These are phyloP conservation scores for Conchocele bisecta DNA, from an alignment of 2,888 invertebrate genomes.

Conservation along the genomic window DNA sequence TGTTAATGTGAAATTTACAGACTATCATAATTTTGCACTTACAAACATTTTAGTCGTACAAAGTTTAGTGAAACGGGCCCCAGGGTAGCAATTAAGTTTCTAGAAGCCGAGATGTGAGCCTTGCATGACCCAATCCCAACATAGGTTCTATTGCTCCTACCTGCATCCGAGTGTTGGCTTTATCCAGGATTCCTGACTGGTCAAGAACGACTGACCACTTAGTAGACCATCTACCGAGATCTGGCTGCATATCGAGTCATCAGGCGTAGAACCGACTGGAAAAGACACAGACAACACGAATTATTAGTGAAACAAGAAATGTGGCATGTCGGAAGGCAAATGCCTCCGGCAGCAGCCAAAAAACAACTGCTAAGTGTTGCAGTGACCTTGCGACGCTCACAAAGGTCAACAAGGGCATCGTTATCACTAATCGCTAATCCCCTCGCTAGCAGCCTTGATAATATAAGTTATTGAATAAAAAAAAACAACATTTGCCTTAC, in stretches of 20 bases:
- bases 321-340: no score
- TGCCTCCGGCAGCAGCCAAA: no score
- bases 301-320: no score
- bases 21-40: not conserved
- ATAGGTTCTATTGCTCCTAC: conserved; percentile 6
- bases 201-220: not conserved
- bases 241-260: not conserved
- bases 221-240: not conserved
- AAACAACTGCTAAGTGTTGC: no score
- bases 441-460: no score
- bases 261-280: conserved; percentile 48
- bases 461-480: no score
- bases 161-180: conserved; percentile 43
- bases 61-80: no score
- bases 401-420: no score
- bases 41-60: no score
- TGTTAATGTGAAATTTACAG: not conserved
- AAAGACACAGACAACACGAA: not conserved
- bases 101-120: not conserved
- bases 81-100: not conserved
- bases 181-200: conserved; percentile 11
- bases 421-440: no score
- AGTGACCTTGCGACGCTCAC: no score
- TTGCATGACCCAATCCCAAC: not conserved
- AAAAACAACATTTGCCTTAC: no score